Evolutionary conservation across 2,888 invertebrate genomes (phyloP).

Genomic region (Malacosoma neustria): DNA sequence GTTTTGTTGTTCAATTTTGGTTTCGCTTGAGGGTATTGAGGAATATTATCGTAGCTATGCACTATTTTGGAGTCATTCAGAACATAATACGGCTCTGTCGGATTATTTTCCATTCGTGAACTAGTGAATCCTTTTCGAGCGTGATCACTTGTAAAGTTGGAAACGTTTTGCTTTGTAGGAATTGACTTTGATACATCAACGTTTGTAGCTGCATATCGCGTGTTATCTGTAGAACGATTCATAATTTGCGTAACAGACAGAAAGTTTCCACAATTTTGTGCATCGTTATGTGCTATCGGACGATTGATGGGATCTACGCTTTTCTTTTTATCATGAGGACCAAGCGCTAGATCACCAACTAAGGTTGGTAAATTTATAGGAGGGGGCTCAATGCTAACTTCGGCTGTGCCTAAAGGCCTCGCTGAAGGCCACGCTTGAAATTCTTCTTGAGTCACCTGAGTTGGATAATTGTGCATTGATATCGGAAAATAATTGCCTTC

Average conservation of each 20-base stretch:
- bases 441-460: conserved; percentile 53
- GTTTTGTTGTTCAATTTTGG: conserved; percentile 38
- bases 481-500: conserved; percentile 60
- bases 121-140: conserved; percentile 38
- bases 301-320: conserved; percentile 38
- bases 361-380: conserved; percentile 64
- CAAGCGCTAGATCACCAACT: conserved; percentile 61
- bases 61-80: conserved; percentile 48
- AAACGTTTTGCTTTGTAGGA: conserved; percentile 39
- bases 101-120: conserved; percentile 40
- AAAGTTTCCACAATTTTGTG: conserved; percentile 59
- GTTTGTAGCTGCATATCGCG: conserved; percentile 42
- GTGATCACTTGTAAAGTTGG: conserved; percentile 37
- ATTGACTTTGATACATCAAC: conserved; percentile 36
- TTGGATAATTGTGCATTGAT: conserved; percentile 53
- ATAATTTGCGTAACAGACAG: conserved; percentile 64
- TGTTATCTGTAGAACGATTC: conserved; percentile 58
- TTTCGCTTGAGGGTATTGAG: conserved; percentile 45
- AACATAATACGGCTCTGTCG: conserved; percentile 47
- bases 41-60: conserved; percentile 43
- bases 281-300: conserved; percentile 36
- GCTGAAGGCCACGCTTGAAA: conserved; percentile 61
- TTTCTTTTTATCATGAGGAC: conserved; percentile 64
- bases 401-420: conserved; percentile 57
- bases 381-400: conserved; percentile 65